These are phyloP conservation scores for Trinorchestia longiramus DNA, from an alignment of 1,140 invertebrate genomes.

Conservation along the genomic window DNA sequence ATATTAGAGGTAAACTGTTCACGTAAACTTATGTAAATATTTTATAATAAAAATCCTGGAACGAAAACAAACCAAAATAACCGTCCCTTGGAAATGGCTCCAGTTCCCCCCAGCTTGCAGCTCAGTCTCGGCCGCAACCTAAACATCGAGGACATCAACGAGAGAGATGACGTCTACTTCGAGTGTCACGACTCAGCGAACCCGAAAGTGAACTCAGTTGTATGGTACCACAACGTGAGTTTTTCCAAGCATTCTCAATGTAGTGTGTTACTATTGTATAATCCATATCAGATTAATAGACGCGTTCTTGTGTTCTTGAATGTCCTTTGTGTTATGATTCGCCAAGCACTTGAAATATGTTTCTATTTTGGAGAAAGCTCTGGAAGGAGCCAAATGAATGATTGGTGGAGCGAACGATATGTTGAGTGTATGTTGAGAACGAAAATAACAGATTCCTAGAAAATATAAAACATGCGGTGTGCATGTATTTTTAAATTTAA, in stretches of 20 bases:
- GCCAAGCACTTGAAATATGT: neutral
- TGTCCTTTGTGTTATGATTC: neutral
- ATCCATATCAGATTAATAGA: neutral
- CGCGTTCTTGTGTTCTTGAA: neutral
- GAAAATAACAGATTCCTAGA: too few relatives aligned
- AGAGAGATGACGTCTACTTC: constrained; percentile 74
- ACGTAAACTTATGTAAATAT: too few relatives aligned
- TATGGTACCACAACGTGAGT: constrained; percentile 72
- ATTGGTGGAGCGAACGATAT: too few relatives aligned
- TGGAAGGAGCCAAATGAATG: too few relatives aligned
- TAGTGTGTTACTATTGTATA: neutral
- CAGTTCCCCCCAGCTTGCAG: constrained; percentile 71
- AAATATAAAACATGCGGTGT: too few relatives aligned
- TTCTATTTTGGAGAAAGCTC: too few relatives aligned
- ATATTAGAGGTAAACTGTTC: too few relatives aligned
- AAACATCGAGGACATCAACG: constrained; percentile 71
- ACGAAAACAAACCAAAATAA: neutral
- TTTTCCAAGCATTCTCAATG: neutral
- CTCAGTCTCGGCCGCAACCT: constrained; percentile 71
- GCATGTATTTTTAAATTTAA: too few relatives aligned
- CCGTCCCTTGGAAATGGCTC: neutral
- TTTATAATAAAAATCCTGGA: too few relatives aligned
- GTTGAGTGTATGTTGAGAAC: too few relatives aligned
- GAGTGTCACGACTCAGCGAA: constrained; percentile 73
- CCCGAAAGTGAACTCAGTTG: constrained; percentile 71